Percentiles rank a stretch among this genome's conserved stretches.
These are phyloP conservation scores for Mactromeris polynyma DNA, from an alignment of 2,888 invertebrate species.

Conservation along the genomic window DNA sequence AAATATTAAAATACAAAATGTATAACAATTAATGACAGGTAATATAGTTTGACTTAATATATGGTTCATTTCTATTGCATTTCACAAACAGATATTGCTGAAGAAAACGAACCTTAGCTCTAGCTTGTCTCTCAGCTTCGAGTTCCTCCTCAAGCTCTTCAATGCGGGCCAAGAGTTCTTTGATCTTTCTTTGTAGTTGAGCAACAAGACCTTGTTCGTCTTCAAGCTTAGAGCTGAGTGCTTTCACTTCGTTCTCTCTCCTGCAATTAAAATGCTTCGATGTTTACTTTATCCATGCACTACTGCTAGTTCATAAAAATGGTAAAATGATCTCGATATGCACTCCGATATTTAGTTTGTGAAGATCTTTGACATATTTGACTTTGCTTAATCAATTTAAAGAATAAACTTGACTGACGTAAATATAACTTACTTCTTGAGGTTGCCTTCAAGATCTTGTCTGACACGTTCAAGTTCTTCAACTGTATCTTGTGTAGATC, in stretches of 20 bases:
- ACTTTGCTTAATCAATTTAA: not conserved
- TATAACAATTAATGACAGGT: not conserved
- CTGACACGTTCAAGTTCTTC: constrained; percentile 87
- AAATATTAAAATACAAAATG: not conserved
- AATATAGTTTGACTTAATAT: not conserved
- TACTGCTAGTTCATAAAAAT: not conserved
- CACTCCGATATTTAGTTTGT: not conserved
- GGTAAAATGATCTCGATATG: not conserved
- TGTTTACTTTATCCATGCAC: not conserved
- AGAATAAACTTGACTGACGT: not conserved
- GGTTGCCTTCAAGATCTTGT: constrained; percentile 84
- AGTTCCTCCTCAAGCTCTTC: constrained; percentile 99
- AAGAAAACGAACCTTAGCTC: constrained; percentile 91
- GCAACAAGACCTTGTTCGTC: constrained; percentile 99
- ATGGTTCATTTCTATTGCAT: not conserved
- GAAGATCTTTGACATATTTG: not conserved
- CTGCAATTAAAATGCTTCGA: constrained; percentile 86
- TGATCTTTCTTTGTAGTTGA: constrained; percentile 99
- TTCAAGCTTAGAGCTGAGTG: constrained; percentile 97
- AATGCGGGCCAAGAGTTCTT: constrained; percentile 98
- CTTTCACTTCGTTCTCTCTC: constrained; percentile 99
- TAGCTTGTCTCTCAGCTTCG: constrained; percentile 99
- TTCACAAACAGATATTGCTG: not conserved
- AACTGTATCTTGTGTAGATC: constrained; percentile 89
- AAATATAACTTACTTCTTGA: constrained; percentile 78